Base-by-base conservation (phyloP, 2,113 vertebrate genomes). In the Notiomystis cincta region DNA sequence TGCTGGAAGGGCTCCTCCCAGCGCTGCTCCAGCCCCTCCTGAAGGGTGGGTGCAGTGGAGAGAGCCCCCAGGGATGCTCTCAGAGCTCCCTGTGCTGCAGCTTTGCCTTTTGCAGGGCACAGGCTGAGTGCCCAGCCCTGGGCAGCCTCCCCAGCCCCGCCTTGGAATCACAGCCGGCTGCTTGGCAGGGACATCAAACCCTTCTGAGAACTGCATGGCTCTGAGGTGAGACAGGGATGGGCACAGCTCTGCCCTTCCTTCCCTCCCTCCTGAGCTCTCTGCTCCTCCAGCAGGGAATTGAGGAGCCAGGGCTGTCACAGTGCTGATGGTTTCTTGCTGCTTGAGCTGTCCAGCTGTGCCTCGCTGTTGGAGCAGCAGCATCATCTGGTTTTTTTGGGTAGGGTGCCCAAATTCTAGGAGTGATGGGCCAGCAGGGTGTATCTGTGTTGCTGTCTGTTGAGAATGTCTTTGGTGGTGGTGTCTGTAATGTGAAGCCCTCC, bases 121-220 rank as follows among this genome's bases (percentile, higher is more conserved):
- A 19, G 95, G 93, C 91, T 18, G 71, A 38, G 82, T 85, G 95
- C 89, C 96, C 50, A 13, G 9, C 14, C 13, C 82, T 28, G 50
- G 79, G 90, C 95, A 93, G 92, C 88, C 71, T 65, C 40, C 20
- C 50, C 11, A 21, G 11, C 19, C 83, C 13, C 2, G 53, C 7
- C 82, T 75, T 80, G 95, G 96, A 93, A 60, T 44, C 90, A 7
- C 73, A 38, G 22, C 48, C 2, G 14, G 47, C 85, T 71, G 64
- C 87, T 94, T 96, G 95, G 96, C 96, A 93, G 60, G 35, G 81
- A 93, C 61, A 81, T 83, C 93, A 82, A 50, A 89, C 91, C 50
- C 67, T 96, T 86, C 95, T 86, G 93, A 80, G 87, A 93, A 80
- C 57, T 77, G 81, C 87, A 58, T 42, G 89, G 91, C 15, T 67